Evolutionary conservation across 2,113 vertebrate species (phyloP), one percentile per base, ranked within the genome.

Genomic region (Stomatorhinus ivindoensis): DNA sequence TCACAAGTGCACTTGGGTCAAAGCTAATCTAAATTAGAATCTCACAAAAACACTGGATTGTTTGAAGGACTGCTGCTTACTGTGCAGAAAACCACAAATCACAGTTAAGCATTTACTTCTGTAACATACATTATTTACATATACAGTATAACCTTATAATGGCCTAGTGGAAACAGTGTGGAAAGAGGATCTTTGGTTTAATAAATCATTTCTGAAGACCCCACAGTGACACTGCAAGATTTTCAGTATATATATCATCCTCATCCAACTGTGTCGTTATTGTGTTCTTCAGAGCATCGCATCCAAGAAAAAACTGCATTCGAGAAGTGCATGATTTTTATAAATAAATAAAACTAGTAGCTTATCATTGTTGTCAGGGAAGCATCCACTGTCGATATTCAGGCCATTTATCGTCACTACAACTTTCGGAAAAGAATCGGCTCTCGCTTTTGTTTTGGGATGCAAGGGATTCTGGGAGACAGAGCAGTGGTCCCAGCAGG

Each of bases 11-110:
- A 69, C 61, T 69, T 31, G 69, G 89, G 89, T 90, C 89, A 90
- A 76, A 69, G 47, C 61, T 80, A 51, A 87, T 90, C 89, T 90
- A 87, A 87, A 90, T 90, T 90, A 87, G 85, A 80, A 90, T 90
- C 47, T 90, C 19, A 21, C 19, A 55, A 69, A 51, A 87, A 47
- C 85, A 80, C 21, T 87, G 86, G 85, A 87, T 90, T 87, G 24
- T 89, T 90, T 51, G 58, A 90, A 73, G 61, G 86, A 86, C 65
- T 46, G 46, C 76, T 86, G 85, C 47, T 51, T 53, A 69, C 61
- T 11, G 61, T 80, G 42, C 19, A 65, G 13, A 19, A 27, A 53
- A 53, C 13, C 65, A 90, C 19, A 90, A 86, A 69, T 87, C 85
- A 76, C 55, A 86, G 7, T 65, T 87, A 31, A 35, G 27, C n/a